A percentile compares a stretch with the other conserved stretches of the same genome.
Conservation (phyloP, 2,113 vertebrate species). For the Sebastes fasciatus region DNA sequence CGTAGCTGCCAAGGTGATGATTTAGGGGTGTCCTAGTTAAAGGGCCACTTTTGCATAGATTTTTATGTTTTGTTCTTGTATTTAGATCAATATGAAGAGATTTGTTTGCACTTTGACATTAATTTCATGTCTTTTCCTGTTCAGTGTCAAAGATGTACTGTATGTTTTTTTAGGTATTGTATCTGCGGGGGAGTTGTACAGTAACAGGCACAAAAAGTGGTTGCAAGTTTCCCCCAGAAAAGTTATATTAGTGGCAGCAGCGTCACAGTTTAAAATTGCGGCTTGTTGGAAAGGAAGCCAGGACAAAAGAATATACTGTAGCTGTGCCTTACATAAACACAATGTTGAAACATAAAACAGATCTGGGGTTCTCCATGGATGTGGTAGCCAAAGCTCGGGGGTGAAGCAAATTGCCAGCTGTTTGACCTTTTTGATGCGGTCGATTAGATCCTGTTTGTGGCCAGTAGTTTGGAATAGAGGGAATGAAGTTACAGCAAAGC, state of each 20-base stretch:
- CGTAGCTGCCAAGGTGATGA: not conserved
- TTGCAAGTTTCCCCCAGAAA: not conserved
- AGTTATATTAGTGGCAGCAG: not conserved
- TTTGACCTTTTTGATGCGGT: constrained; percentile 17
- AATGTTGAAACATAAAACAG: constrained; percentile 23
- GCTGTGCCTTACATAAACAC: constrained; percentile 8
- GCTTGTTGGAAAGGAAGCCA: not conserved
- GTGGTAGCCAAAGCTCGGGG: constrained; percentile 18
- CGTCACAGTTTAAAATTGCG: constrained; percentile 6
- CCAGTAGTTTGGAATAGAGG: not conserved
- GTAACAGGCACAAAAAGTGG: not conserved
- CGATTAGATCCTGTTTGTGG: constrained; percentile 19
- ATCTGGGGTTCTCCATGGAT: constrained; percentile 2
- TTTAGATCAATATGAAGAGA: not conserved
- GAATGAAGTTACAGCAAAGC: constrained; percentile 4
- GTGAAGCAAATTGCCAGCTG: constrained; percentile 12
- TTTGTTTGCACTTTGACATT: not conserved
- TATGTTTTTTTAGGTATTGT: not conserved
- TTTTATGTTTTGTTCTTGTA: not conserved
- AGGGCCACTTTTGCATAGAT: not conserved
- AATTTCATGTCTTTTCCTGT: not conserved
- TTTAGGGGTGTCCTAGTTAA: not conserved
- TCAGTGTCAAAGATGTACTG: not conserved
- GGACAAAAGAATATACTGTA: not conserved
- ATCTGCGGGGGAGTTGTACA: not conserved